phyloP scores from a whole-genome alignment of 2,113 vertebrate species.

The Panthera leo region DNA sequence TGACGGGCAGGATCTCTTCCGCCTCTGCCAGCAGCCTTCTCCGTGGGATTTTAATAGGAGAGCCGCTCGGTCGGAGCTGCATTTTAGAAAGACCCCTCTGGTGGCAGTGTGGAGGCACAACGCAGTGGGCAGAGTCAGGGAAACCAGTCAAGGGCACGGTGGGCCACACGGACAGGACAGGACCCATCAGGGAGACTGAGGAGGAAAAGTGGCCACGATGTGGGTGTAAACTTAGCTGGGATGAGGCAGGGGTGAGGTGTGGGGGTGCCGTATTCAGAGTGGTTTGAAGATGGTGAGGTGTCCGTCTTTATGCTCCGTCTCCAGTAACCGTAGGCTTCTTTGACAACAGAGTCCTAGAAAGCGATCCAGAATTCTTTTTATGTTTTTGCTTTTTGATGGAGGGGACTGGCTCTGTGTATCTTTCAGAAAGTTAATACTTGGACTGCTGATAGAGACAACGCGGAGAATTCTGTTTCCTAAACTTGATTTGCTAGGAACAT shows the following conservation, averaged over 20 bases:
- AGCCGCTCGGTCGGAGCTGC: neutral
- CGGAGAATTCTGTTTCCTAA: neutral
- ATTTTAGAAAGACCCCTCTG: neutral
- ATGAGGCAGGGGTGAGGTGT: neutral
- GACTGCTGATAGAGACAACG: neutral
- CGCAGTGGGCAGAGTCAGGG: fast-evolving
- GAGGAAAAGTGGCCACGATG: neutral
- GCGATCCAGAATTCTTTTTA: neutral
- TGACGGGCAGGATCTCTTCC: neutral
- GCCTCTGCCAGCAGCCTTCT: neutral
- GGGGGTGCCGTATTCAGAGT: neutral
- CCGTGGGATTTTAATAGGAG: neutral
- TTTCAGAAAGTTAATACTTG: neutral
- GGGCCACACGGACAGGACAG: neutral
- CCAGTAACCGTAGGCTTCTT: neutral
- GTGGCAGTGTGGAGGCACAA: neutral
- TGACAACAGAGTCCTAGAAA: neutral
- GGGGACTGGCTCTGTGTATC: neutral
- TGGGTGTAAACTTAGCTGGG: no score
- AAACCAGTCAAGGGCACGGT: neutral
- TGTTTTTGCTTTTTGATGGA: neutral
- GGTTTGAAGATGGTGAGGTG: neutral
- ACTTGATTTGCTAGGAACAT: neutral
- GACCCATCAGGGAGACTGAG: neutral
- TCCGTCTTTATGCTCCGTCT: neutral